phyloP scores from a whole-genome alignment of 2,888 invertebrate genomes.

The Steromphala cineraria region DNA sequence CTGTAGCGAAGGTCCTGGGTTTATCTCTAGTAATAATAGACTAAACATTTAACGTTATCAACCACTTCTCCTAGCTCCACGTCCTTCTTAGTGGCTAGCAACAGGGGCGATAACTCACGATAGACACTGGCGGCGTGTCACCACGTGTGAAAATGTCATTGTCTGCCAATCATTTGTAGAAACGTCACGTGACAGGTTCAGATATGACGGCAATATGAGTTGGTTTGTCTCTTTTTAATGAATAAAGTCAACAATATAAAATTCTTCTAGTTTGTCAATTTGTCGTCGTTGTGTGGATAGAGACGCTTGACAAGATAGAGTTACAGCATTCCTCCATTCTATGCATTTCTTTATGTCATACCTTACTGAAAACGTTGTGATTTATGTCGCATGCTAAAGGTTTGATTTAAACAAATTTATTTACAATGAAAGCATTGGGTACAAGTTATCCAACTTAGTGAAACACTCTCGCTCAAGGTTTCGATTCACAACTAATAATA shows the following conservation, averaged over 20 bases:
- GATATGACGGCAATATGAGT: background rate
- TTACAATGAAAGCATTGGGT: too few species aligned
- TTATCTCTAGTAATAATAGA: constrained; percentile 11
- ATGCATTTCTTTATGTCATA: too few species aligned
- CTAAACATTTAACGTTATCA: background rate
- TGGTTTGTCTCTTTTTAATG: background rate
- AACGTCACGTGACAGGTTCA: background rate
- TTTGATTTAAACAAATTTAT: too few species aligned
- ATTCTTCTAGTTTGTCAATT: background rate
- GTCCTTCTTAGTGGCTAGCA: background rate
- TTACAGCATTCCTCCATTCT: too few species aligned
- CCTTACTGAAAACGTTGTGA: too few species aligned
- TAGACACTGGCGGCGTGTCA: background rate
- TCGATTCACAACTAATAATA: too few species aligned
- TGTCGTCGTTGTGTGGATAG: background rate
- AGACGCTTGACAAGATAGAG: too few species aligned
- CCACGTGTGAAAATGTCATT: constrained; percentile 11
- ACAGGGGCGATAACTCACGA: constrained; percentile 15
- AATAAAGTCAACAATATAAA: constrained; percentile 10
- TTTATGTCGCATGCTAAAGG: too few species aligned
- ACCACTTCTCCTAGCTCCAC: background rate
- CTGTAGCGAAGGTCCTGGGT: background rate
- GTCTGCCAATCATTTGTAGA: constrained; percentile 5
- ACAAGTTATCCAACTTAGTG: too few species aligned
- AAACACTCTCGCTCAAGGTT: too few species aligned